Base-by-base conservation (phyloP, 2,888 invertebrate genomes). In the Myathropa florea region DNA sequence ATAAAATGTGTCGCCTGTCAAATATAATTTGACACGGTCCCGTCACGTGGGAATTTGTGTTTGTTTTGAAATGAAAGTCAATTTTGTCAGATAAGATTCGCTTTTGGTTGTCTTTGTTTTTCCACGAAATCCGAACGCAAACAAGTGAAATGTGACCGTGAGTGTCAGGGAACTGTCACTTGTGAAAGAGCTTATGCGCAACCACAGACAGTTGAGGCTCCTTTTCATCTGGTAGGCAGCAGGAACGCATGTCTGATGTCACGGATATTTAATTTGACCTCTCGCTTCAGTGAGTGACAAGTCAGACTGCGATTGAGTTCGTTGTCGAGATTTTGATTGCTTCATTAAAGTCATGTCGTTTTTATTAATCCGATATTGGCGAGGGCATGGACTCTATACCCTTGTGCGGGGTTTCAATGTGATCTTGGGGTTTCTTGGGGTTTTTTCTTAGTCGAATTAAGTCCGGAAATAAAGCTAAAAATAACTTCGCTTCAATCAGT, bases 1-100 rank as follows among this genome's bases (percentile, higher is more conserved):
- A 78, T 78, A 71, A 78, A 78, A 36, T 30, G 55, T n/a, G 57
- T 57, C 55, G 71, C 64, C 57, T 71, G 78, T 79, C 78, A 79
- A 79, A 79, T 46, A 39, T 39, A 78, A 68, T 68, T 63, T 23
- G 10, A 53, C n/a, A 55, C 28, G 46, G 60, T 60, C 59, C 60
- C 60, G 24, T 64, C 67, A 30, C 57, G 12, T 33, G 14, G 28
- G 33, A 53, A 28, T 26, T 30, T 30, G n/a, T 36, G 24, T 63
- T 63, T 26, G 30, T 57, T 71, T 28, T 55, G 59, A 46, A 71
- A 79, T 65, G 79, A 79, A 79, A 78, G 78, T 64, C 14, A 53
- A 63, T 63, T 71, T 78, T 36, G n/a, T 55, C 12, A 23, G 28
- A 9, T n/a, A n/a, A n/a, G n/a, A 18, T 6, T 30, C 2, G 1